Evolutionary conservation across 2,797 vertebrate genomes (phyloP).

Genomic region (Prunella strophiata): DNA sequence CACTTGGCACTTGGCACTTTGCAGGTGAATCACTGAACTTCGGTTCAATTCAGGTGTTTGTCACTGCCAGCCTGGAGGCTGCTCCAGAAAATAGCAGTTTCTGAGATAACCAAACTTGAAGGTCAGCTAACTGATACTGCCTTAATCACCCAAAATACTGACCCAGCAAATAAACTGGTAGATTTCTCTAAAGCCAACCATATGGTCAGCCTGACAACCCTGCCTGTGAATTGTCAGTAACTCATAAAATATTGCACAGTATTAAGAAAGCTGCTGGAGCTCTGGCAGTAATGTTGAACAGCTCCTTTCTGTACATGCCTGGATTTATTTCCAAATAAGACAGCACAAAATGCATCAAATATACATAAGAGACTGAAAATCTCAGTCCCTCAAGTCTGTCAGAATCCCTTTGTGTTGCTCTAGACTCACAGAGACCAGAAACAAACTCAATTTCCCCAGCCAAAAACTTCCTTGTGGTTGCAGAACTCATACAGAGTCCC

Average conservation of each 20-base stretch:
- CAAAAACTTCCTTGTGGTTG: background rate
- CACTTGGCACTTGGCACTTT: background rate
- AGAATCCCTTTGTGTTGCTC: background rate
- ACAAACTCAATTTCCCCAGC: background rate
- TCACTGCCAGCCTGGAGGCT: background rate
- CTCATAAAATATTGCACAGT: background rate
- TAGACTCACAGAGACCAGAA: background rate
- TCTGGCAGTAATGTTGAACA: background rate
- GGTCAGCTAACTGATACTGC: background rate
- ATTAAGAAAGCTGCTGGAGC: background rate
- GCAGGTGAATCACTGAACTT: background rate
- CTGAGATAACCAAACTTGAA: background rate
- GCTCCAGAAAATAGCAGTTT: background rate
- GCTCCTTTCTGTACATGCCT: background rate
- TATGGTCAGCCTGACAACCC: background rate
- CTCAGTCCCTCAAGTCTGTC: background rate
- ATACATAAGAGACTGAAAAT: background rate
- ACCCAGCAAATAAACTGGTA: background rate
- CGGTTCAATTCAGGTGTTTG: background rate
- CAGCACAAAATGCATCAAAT: background rate
- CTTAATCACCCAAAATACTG: background rate
- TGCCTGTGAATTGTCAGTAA: background rate
- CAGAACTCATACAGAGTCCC: background rate
- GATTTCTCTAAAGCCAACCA: background rate
- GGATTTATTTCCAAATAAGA: slow-evolving; percentile 1